Conservation (phyloP, 2,888 invertebrate species). For the Ctena decussata region DNA sequence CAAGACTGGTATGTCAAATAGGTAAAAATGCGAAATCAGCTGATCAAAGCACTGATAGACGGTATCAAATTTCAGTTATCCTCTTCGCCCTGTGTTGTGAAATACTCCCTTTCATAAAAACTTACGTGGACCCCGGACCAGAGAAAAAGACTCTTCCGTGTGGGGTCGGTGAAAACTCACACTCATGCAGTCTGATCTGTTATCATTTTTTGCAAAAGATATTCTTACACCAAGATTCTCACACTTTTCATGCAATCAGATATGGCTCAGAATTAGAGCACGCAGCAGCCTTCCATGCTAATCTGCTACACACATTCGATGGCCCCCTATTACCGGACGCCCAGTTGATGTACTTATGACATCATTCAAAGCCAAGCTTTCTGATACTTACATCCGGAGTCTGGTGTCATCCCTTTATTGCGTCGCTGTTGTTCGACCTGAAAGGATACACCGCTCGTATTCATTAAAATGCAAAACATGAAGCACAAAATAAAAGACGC, state of each 20-base stretch:
- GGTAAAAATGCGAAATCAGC: background rate
- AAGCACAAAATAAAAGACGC: background rate
- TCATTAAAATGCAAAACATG: slow-evolving; percentile 2
- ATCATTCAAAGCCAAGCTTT: background rate
- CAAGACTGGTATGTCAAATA: no score
- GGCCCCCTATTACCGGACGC: no score
- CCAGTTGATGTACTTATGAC: background rate
- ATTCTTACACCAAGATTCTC: no score
- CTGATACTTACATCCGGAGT: slow-evolving; percentile 8
- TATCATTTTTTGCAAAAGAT: no score
- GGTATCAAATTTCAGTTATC: background rate
- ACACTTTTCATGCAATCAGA: no score
- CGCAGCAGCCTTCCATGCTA: no score
- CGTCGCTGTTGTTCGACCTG: background rate
- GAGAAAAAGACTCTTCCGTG: no score
- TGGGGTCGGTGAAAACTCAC: no score
- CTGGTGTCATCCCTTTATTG: background rate
- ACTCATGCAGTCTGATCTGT: no score
- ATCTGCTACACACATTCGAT: no score
- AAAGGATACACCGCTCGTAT: background rate
- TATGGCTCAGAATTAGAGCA: no score
- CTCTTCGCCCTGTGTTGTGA: background rate
- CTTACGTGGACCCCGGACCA: no score
- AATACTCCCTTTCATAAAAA: background rate
- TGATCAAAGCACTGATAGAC: background rate